Evolutionary conservation across 2,113 vertebrate species (phyloP).

Genomic region (Hyla sarda): DNA sequence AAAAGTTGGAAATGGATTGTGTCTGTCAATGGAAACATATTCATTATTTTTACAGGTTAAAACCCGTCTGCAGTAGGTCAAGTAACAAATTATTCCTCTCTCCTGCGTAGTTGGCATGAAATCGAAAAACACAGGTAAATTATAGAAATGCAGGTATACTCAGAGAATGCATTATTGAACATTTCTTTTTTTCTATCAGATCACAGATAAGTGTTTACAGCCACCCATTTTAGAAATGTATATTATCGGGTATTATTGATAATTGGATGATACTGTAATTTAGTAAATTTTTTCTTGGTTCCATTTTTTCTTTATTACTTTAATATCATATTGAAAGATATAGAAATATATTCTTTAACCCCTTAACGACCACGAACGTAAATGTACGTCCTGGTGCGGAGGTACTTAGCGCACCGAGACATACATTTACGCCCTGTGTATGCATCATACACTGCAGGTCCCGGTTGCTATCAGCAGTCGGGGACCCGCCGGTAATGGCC

Average conservation of each 20-base stretch:
- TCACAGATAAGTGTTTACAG: conserved; percentile 16
- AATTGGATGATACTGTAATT: not conserved
- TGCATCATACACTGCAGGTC: too few relatives aligned
- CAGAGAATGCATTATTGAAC: not conserved
- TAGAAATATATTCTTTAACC: not conserved
- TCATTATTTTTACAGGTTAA: conserved; percentile 14
- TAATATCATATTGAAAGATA: not conserved
- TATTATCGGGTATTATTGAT: not conserved
- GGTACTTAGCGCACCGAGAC: too few relatives aligned
- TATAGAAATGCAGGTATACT: not conserved
- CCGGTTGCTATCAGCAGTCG: too few relatives aligned
- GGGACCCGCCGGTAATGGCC: too few relatives aligned
- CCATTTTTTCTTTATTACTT: too few relatives aligned
- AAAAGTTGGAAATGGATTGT: conserved; percentile 46
- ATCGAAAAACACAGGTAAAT: conserved; percentile 16
- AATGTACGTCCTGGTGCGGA: too few relatives aligned
- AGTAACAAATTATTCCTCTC: conserved; percentile 10
- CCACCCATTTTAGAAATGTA: too few relatives aligned
- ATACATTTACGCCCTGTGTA: too few relatives aligned
- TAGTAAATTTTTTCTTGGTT: too few relatives aligned
- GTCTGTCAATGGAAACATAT: conserved; percentile 17
- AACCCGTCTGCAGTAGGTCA: conserved; percentile 17
- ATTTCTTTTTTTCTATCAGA: not conserved
- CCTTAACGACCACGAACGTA: too few relatives aligned
- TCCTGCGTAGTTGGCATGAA: conserved; percentile 19